These are phyloP conservation scores for Halichoeres trimaculatus DNA, from an alignment of 2,113 vertebrate genomes.

Conservation along the genomic window DNA sequence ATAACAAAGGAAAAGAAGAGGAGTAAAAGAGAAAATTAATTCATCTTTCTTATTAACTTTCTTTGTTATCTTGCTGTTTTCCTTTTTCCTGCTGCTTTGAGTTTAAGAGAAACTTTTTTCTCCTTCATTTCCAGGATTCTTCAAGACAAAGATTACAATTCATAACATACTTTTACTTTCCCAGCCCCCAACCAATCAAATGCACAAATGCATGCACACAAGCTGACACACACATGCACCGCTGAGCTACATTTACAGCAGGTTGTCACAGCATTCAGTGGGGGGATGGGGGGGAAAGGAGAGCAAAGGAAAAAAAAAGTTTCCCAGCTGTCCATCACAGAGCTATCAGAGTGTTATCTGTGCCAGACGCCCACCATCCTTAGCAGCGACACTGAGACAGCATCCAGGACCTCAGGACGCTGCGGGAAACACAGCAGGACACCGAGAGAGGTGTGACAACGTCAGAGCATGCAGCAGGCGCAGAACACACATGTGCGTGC, in stretches of 20 bases:
- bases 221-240: conserved; percentile 25
- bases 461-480: conserved; percentile 71
- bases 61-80: conserved; percentile 47
- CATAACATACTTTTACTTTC: conserved; percentile 35
- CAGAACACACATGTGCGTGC: conserved; percentile 49
- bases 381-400: conserved; percentile 74
- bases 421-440: conserved; percentile 80
- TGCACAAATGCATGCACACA: neutral
- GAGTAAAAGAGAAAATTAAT: conserved; percentile 51
- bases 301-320: conserved; percentile 60
- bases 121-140: conserved; percentile 39
- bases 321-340: conserved; percentile 79
- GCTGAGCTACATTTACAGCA: conserved; percentile 56
- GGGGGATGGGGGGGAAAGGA: conserved; percentile 41
- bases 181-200: conserved; percentile 18
- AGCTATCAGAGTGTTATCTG: conserved; percentile 79
- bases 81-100: conserved; percentile 12
- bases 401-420: conserved; percentile 78
- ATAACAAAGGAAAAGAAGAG: conserved; percentile 54
- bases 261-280: conserved; percentile 52
- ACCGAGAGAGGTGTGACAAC: conserved; percentile 79
- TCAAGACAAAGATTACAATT: conserved; percentile 32
- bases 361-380: conserved; percentile 82
- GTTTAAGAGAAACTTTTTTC: conserved; percentile 32
- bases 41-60: conserved; percentile 53